A percentile compares a stretch with the other conserved stretches of the same genome.
phyloP scores from a whole-genome alignment of 2,888 invertebrate species.

The Mythimna vitellina region DNA sequence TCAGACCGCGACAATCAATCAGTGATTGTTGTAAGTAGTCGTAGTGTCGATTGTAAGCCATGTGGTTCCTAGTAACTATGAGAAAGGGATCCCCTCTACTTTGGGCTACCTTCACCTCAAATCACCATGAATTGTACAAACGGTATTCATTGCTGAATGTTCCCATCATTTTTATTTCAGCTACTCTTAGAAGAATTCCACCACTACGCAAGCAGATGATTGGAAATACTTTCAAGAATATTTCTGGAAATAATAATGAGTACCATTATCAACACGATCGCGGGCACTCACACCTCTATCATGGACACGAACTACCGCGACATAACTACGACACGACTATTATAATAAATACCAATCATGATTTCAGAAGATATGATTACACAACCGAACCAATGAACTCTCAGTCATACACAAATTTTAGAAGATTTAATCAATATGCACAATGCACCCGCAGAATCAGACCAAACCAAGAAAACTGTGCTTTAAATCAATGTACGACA shows the following conservation, averaged over 20 bases:
- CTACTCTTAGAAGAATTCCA: slow-evolving; percentile 68
- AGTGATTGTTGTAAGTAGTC: background rate
- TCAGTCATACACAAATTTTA: slow-evolving; percentile 62
- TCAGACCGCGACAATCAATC: background rate
- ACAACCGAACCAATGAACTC: slow-evolving; percentile 59
- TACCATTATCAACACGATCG: slow-evolving; percentile 71
- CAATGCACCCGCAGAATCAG: slow-evolving; percentile 74
- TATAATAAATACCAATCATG: slow-evolving; percentile 61
- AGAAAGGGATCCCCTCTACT: background rate
- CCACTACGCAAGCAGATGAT: slow-evolving; percentile 60
- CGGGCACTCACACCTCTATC: slow-evolving; percentile 78
- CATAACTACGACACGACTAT: slow-evolving; percentile 52
- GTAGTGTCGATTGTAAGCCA: background rate
- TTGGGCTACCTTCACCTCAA: background rate
- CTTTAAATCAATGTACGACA: slow-evolving; percentile 69
- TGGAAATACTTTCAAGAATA: slow-evolving; percentile 66
- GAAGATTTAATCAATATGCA: slow-evolving; percentile 64
- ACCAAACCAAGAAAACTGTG: slow-evolving; percentile 46
- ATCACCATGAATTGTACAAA: background rate
- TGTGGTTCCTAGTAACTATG: background rate
- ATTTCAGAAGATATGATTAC: slow-evolving; percentile 70
- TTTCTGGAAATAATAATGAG: slow-evolving; percentile 64
- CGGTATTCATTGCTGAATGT: background rate
- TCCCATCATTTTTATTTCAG: slow-evolving; percentile 63
- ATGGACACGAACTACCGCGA: slow-evolving; percentile 67